A percentile compares a stretch with the other conserved stretches of the same genome.
These are phyloP conservation scores for Protobothrops mucrosquamatus DNA, from an alignment of 2,113 vertebrate genomes.

Conservation along the genomic window DNA sequence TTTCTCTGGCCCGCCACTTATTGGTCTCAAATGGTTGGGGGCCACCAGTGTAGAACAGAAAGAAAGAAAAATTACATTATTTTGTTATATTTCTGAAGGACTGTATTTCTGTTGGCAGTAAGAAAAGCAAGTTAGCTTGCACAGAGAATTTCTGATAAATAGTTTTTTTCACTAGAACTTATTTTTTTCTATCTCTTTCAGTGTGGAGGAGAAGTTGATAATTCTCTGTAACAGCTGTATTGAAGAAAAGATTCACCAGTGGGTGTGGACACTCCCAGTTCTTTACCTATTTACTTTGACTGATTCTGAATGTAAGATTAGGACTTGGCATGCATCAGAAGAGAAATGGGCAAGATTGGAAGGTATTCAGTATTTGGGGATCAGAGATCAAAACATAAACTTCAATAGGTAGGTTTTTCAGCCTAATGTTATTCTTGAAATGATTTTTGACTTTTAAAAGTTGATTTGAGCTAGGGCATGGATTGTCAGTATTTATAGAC, in stretches of 20 bases:
- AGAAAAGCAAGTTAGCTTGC: not conserved
- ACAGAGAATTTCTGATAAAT: not conserved
- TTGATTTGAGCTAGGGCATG: not conserved
- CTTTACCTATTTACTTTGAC: slow-evolving; percentile 47
- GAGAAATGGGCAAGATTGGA: slow-evolving; percentile 78
- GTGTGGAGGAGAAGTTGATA: not conserved
- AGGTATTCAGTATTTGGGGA: slow-evolving; percentile 47
- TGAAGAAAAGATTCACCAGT: accelerated
- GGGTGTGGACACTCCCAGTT: slow-evolving; percentile 66
- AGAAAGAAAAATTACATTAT: not conserved
- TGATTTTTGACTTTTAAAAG: not conserved
- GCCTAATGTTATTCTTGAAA: not conserved
- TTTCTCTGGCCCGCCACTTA: not conserved
- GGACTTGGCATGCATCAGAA: not conserved
- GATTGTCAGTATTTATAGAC: not conserved
- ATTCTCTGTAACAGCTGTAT: slow-evolving; percentile 50
- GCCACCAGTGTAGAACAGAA: not conserved
- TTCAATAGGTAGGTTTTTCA: not conserved
- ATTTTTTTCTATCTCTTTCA: slow-evolving; percentile 2
- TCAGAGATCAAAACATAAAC: not conserved
- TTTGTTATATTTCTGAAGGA: not conserved
- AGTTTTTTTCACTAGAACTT: not conserved
- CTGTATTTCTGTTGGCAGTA: not conserved
- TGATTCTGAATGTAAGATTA: not conserved
- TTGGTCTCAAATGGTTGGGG: not conserved